These are phyloP conservation scores for Myotis davidii DNA, from an alignment of 2,113 vertebrate species.

Conservation along the genomic window DNA sequence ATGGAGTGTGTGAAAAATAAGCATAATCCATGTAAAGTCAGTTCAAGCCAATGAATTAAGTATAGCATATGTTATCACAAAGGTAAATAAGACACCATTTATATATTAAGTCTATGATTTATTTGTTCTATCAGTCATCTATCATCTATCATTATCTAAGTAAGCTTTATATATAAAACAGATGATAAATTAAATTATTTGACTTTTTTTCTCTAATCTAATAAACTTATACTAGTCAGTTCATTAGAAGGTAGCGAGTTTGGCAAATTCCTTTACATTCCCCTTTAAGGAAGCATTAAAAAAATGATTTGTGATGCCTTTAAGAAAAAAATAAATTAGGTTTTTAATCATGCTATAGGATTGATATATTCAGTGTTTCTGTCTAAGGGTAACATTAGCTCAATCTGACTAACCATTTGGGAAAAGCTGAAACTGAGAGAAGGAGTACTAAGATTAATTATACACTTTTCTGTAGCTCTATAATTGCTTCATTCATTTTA, in stretches of 20 bases:
- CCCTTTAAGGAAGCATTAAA: neutral
- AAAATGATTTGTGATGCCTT: constrained; percentile 20
- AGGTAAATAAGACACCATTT: neutral
- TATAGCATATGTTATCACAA: neutral
- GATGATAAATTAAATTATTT: neutral
- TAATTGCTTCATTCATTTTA: constrained; percentile 64
- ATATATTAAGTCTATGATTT: neutral
- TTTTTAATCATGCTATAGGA: constrained; percentile 10
- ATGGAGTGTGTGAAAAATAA: neutral
- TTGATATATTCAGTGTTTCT: constrained; percentile 20
- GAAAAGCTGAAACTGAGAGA: constrained; percentile 47
- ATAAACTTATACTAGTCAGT: neutral
- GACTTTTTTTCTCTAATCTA: neutral
- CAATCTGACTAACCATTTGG: neutral
- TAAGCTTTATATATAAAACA: neutral
- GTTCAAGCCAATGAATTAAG: neutral
- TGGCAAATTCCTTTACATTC: neutral
- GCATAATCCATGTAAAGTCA: neutral
- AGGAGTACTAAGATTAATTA: constrained; percentile 52
- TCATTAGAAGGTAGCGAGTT: constrained; percentile 1
- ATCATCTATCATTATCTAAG: neutral
- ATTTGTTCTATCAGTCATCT: neutral
- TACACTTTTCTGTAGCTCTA: neutral
- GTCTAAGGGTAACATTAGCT: constrained; percentile 3
- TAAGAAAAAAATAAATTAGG: constrained; percentile 19